These are phyloP conservation scores for Sciurus niger DNA, from an alignment of 2,113 vertebrate species.

Conservation along the genomic window DNA sequence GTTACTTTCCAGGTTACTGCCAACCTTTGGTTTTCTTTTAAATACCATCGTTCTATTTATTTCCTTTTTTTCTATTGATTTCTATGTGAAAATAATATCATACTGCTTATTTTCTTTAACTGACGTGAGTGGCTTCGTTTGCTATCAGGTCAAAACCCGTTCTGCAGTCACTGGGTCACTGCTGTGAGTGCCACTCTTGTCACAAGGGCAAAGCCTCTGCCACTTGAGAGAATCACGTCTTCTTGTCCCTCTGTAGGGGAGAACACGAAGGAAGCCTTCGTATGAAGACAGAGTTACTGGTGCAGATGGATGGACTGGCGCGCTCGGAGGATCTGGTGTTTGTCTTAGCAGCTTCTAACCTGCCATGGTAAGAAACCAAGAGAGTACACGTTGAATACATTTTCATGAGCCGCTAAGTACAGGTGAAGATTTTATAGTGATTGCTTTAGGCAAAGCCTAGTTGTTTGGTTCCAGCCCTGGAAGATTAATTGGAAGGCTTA, in stretches of 20 bases:
- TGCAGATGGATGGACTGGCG: slow-evolving; percentile 99
- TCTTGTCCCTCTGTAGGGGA: slow-evolving; percentile 88
- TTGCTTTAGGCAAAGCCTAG: slow-evolving; percentile 79
- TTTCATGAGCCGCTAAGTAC: slow-evolving; percentile 85
- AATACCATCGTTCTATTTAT: background rate
- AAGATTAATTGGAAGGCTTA: slow-evolving; percentile 87
- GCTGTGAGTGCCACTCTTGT: slow-evolving; percentile 73
- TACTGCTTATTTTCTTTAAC: slow-evolving; percentile 61
- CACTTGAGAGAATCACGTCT: slow-evolving; percentile 51
- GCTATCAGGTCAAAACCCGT: background rate
- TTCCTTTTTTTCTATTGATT: slow-evolving; percentile 33
- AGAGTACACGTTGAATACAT: slow-evolving; percentile 84
- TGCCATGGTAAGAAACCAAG: slow-evolving; percentile 93
- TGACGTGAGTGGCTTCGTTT: slow-evolving; percentile 44
- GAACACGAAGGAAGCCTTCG: slow-evolving; percentile 97
- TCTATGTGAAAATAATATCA: slow-evolving; percentile 51
- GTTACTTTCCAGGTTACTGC: background rate
- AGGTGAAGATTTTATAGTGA: slow-evolving; percentile 85
- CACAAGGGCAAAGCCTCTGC: slow-evolving; percentile 74
- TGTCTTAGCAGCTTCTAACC: slow-evolving; percentile 98
- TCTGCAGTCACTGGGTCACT: slow-evolving; percentile 64
- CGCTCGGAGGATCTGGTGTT: slow-evolving; percentile 97
- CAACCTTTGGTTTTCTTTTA: slow-evolving; percentile 23
- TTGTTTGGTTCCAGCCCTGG: slow-evolving; percentile 87
- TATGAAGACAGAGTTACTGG: slow-evolving; percentile 98